Conservation (phyloP, 1,140 invertebrate genomes). For the Campodea augens region DNA sequence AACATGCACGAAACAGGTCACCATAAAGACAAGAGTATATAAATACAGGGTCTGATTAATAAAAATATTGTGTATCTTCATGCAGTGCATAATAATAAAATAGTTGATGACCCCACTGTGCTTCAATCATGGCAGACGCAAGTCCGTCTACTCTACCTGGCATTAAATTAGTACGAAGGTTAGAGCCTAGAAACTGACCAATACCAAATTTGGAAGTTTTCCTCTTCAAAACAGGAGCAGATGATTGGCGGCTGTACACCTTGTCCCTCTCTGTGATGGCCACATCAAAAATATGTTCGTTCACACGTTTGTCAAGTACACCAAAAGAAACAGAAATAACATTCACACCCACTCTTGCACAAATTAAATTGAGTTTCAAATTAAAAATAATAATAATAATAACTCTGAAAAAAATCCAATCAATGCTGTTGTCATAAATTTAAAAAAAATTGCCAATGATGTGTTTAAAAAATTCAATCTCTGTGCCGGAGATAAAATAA, state of each 20-base stretch:
- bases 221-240: slow-evolving; percentile 69
- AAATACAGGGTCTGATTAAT: too few species aligned
- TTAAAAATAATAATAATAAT: slow-evolving; percentile 9
- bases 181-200: slow-evolving; percentile 57
- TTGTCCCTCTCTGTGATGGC: slow-evolving; percentile 59
- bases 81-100: too few species aligned
- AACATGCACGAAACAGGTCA: too few species aligned
- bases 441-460: slow-evolving; percentile 4
- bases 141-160: slow-evolving; percentile 36
- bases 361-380: slow-evolving; percentile 5
- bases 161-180: slow-evolving; percentile 35
- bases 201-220: slow-evolving; percentile 79
- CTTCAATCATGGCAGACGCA: too few species aligned
- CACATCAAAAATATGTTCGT: slow-evolving; percentile 1
- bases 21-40: too few species aligned
- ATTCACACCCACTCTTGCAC: not conserved
- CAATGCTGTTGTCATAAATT: slow-evolving; percentile 1
- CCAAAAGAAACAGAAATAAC: not conserved
- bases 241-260: slow-evolving; percentile 70
- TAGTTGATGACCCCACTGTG: too few species aligned
- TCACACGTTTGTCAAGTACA: slow-evolving; percentile 4
- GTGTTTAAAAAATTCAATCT: too few species aligned
- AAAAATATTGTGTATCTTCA: too few species aligned
- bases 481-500: too few species aligned
- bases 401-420: slow-evolving; percentile 1